phyloP scores from a whole-genome alignment of 2,888 invertebrate species.

The Peribatodes rhomboidaria region DNA sequence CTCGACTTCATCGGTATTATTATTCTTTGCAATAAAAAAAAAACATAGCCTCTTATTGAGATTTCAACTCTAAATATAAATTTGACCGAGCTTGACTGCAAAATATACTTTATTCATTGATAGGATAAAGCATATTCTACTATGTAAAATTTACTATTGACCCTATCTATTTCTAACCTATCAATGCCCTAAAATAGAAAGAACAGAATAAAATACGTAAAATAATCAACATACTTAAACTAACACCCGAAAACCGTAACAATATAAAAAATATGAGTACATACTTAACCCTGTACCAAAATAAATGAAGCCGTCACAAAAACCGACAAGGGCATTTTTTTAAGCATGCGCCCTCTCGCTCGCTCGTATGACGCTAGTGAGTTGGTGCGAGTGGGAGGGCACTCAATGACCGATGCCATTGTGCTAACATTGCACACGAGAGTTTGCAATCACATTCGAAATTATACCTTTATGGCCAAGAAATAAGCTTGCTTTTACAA shows the following conservation, averaged over 20 bases:
- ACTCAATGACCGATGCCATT: too few relatives aligned
- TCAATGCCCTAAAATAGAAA: too few relatives aligned
- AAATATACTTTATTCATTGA: background rate
- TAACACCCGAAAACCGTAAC: conserved; percentile 25
- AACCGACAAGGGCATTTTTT: background rate
- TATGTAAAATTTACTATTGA: background rate
- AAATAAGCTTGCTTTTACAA: background rate
- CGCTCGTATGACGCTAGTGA: too few relatives aligned
- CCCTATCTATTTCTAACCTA: background rate
- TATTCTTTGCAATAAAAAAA: background rate
- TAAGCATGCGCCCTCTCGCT: too few relatives aligned
- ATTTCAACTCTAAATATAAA: background rate
- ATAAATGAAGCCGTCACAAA: background rate
- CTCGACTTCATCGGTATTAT: too few relatives aligned
- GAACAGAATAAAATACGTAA: conserved; percentile 31
- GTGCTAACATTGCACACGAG: too few relatives aligned
- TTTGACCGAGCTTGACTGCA: background rate
- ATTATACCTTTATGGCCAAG: background rate
- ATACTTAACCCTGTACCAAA: conserved; percentile 43
- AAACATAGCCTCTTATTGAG: background rate
- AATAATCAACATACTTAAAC: conserved; percentile 35
- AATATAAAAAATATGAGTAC: conserved; percentile 15
- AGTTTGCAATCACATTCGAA: too few relatives aligned
- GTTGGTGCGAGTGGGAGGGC: too few relatives aligned
- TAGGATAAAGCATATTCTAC: background rate